phyloP scores from a whole-genome alignment of 2,797 vertebrate genomes.

The Poeciliopsis turneri region DNA sequence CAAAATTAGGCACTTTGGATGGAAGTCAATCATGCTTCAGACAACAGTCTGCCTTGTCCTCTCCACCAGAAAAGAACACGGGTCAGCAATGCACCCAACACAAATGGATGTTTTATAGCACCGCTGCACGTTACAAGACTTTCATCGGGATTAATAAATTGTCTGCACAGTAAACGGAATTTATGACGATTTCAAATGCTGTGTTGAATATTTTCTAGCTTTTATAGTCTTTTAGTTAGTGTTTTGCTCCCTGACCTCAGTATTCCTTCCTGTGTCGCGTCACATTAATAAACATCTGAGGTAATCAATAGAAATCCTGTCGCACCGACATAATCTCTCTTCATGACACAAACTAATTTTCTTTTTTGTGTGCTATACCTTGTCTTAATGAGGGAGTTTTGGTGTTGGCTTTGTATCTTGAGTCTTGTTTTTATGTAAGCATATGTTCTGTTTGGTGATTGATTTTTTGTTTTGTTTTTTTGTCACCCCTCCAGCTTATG shows the following conservation, averaged over 20 bases:
- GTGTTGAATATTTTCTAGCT: neutral
- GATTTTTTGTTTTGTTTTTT: neutral
- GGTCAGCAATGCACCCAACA: slow-evolving; percentile 18
- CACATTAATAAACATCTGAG: neutral
- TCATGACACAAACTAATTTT: neutral
- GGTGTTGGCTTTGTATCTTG: neutral
- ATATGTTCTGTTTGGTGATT: neutral
- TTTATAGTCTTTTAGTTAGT: neutral
- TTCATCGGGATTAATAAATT: neutral
- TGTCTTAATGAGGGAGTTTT: neutral
- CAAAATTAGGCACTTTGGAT: slow-evolving; percentile 60
- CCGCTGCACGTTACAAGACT: neutral
- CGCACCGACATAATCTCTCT: neutral
- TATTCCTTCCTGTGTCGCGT: neutral
- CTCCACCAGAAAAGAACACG: slow-evolving; percentile 26
- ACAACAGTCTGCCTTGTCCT: slow-evolving; percentile 49
- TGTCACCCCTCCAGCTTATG: neutral
- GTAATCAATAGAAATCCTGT: neutral
- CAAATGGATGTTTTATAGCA: neutral
- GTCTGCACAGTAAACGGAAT: neutral
- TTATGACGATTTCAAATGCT: neutral
- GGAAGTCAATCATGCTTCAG: slow-evolving; percentile 41
- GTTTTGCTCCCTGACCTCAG: neutral
- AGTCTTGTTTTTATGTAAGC: neutral
- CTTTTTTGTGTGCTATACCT: neutral